Percentiles rank a stretch among this genome's conserved stretches.
Conservation (phyloP, 2,888 invertebrate genomes). For the Drosophila pullipes region DNA sequence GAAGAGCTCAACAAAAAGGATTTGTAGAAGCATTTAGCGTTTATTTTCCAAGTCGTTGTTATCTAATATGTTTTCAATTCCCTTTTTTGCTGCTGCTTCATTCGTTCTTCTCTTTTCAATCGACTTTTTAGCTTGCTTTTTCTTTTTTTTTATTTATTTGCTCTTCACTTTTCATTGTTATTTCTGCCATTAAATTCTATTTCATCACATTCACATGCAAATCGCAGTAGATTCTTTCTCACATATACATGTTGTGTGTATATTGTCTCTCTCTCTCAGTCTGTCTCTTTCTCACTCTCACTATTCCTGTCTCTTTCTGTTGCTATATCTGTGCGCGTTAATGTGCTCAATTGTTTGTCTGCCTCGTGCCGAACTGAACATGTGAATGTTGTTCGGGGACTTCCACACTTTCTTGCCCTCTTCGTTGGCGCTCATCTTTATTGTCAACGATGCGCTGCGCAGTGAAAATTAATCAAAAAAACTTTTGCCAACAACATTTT, state of each 20-base stretch:
- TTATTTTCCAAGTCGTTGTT: neutral
- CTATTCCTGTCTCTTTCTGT: slow-evolving; percentile 3
- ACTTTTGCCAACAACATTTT: slow-evolving; percentile 84
- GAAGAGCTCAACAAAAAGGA: slow-evolving; percentile 5
- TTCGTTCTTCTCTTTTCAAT: slow-evolving; percentile 22
- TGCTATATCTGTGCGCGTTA: slow-evolving; percentile 62
- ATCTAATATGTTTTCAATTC: neutral
- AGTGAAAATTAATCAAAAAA: slow-evolving; percentile 84
- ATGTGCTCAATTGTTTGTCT: slow-evolving; percentile 79
- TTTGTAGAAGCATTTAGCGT: slow-evolving; percentile 9
- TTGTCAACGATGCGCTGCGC: slow-evolving; percentile 70
- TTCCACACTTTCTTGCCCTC: slow-evolving; percentile 47
- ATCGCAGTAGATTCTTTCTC: slow-evolving; percentile 46
- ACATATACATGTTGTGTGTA: neutral
- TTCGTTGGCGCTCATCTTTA: slow-evolving; percentile 45
- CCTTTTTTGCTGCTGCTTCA: slow-evolving; percentile 1
- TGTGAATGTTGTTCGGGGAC: slow-evolving; percentile 52
- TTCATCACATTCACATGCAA: slow-evolving; percentile 78
- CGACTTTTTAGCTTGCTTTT: slow-evolving; percentile 57
- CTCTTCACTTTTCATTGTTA: slow-evolving; percentile 65
- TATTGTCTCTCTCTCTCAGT: neutral
- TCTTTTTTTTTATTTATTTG: slow-evolving; percentile 65
- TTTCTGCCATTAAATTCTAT: slow-evolving; percentile 74
- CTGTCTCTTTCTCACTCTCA: neutral
- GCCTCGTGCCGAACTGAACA: slow-evolving; percentile 58